Conservation (phyloP, 2,113 vertebrate genomes). For the Halcyon senegalensis region DNA sequence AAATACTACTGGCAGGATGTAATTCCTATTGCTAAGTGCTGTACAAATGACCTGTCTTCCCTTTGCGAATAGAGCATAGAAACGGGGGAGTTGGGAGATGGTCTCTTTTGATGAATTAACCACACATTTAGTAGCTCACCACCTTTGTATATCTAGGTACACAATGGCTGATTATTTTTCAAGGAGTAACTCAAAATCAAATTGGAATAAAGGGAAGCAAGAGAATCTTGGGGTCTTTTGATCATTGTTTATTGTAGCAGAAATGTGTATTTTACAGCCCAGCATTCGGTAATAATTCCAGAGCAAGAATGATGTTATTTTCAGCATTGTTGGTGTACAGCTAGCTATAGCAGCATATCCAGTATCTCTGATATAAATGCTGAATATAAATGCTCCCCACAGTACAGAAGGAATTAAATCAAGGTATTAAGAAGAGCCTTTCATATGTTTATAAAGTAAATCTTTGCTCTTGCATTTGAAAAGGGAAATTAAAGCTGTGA, state of each 20-base stretch:
- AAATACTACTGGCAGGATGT: neutral
- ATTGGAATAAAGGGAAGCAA: neutral
- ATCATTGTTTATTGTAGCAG: neutral
- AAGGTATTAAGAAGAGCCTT: neutral
- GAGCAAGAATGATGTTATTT: neutral
- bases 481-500: neutral
- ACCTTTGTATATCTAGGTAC: neutral
- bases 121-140: neutral
- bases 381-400: neutral
- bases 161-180: neutral
- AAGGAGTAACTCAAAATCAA: neutral
- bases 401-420: neutral
- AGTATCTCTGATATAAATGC: neutral
- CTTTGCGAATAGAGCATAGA: neutral
- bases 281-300: neutral
- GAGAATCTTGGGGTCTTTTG: neutral
- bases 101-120: neutral
- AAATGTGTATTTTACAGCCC: neutral
- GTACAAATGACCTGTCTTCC: neutral
- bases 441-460: neutral
- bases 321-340: neutral
- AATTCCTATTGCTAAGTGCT: neutral
- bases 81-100: neutral
- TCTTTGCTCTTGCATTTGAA: neutral
- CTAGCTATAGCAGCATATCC: neutral